Base-by-base conservation (phyloP, 2,113 vertebrate species). In the Barnardius zonarius region DNA sequence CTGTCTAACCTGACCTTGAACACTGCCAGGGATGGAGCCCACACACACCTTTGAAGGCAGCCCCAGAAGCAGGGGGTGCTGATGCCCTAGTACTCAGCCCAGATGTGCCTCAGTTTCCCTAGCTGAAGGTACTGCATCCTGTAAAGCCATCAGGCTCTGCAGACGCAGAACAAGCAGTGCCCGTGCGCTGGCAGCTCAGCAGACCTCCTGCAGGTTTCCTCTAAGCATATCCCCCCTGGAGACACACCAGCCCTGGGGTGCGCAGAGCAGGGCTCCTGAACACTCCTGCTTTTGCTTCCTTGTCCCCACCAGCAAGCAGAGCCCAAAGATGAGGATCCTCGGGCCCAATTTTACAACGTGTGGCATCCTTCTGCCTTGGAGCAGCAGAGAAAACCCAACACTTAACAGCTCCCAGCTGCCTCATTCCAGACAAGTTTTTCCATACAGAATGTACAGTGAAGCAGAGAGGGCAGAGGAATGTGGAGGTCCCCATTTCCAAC, bases 181-280 rank as follows among this genome's bases (percentile, higher is more conserved):
- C 48, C 3, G 11, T 2, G 17, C 2, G 2, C 15, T 9, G 13
- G 31, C 3, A 37, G 28, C 44, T 51, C 80, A 82, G 22, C 35
- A 91, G 30, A 72, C 15, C 15, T 51, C 66, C 22, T 1, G 0
- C 15, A 31, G 5, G 25, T 39, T 46, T 90, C 11, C 48, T 48
- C 25, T 1, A 9, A 84, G 68, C 30, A 86, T 49, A 86, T 70
- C 9, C 13, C 30, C 11, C 33, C 4, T 2, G 0, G 25, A 68
- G n/a, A 74, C 31, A 10, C 31, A 19, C 19, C 28, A 23, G 35
- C 16, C 37, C 46, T 11, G 33, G 33, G 17, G 41, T 17, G 19
- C 0, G 0, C 43, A 43, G 13, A 63, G 61, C 37, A 48, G 30
- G 24, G 69, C 33, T 49, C 69, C 20, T 9, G 17, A 74, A 52